Conservation (phyloP, 1,140 invertebrate species). For the Atopsyche davidsoni region DNA sequence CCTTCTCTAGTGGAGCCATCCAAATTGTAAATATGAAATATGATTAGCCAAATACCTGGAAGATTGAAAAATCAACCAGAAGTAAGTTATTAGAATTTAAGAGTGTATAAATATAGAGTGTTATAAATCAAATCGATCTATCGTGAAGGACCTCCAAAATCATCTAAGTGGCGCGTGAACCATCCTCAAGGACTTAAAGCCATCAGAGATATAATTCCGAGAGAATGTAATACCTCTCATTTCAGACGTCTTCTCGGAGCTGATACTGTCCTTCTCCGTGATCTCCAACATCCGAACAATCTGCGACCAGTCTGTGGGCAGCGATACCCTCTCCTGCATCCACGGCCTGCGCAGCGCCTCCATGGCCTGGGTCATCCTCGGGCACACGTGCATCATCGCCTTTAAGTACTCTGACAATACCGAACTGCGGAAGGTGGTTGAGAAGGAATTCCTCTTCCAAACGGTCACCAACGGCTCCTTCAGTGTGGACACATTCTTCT, state of each 20-base stretch:
- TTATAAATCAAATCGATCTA: too few relatives aligned
- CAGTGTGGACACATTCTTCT: slow-evolving; percentile 90
- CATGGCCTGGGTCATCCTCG: slow-evolving; percentile 90
- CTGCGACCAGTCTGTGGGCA: slow-evolving; percentile 69
- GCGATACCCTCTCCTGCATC: slow-evolving; percentile 73
- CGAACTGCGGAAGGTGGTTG: slow-evolving; percentile 67
- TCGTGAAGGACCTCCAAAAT: too few relatives aligned
- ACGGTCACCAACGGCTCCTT: slow-evolving; percentile 80
- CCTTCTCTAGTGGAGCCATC: too few relatives aligned
- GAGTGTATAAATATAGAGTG: too few relatives aligned
- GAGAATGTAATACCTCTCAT: too few relatives aligned
- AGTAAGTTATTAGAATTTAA: too few relatives aligned
- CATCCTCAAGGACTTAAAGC: too few relatives aligned
- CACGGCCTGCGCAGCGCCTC: slow-evolving; percentile 78
- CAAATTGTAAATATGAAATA: too few relatives aligned
- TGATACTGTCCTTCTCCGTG: slow-evolving; percentile 74
- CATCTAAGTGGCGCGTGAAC: too few relatives aligned
- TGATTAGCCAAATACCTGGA: too few relatives aligned
- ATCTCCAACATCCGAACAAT: slow-evolving; percentile 69
- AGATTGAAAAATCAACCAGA: too few relatives aligned
- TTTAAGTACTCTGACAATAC: slow-evolving; percentile 85
- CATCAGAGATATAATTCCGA: too few relatives aligned
- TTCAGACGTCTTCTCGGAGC: slow-evolving; percentile 57
- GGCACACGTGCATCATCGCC: slow-evolving; percentile 78
- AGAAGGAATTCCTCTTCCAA: slow-evolving; percentile 76